Evolutionary conservation across 2,113 vertebrate genomes (phyloP).

Genomic region (Siniperca knerii): DNA sequence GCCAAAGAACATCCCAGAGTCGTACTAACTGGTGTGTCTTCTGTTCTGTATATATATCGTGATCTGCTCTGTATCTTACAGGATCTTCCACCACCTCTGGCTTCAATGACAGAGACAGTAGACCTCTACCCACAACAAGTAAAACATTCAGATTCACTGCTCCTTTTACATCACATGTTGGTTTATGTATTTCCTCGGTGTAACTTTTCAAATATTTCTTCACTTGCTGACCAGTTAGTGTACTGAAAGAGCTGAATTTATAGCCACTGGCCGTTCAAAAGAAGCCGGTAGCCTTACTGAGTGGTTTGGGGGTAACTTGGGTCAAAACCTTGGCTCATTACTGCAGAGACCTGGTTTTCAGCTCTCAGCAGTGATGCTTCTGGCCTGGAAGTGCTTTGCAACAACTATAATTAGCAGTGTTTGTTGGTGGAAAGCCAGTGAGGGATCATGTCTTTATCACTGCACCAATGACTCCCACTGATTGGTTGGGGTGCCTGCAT

Average conservation of each 20-base stretch:
- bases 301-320: too few relatives aligned
- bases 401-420: background rate
- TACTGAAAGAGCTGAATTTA: background rate
- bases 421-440: background rate
- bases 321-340: too few relatives aligned
- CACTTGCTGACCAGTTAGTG: background rate
- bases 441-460: background rate
- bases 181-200: background rate
- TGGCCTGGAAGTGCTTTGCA: too few relatives aligned
- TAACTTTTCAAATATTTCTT: background rate
- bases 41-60: background rate
- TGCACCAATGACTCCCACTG: background rate
- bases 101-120: background rate
- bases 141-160: background rate
- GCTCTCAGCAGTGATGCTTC: too few relatives aligned
- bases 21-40: too few relatives aligned
- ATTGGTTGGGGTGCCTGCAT: background rate
- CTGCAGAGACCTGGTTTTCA: too few relatives aligned
- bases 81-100: too few relatives aligned
- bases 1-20: too few relatives aligned
- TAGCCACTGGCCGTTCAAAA: background rate
- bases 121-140: accelerated
- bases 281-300: background rate
- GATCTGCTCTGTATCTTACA: background rate
- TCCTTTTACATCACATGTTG: background rate